Evolutionary conservation across 2,113 vertebrate species (phyloP).

Genomic region (Tachysurus fulvidraco): DNA sequence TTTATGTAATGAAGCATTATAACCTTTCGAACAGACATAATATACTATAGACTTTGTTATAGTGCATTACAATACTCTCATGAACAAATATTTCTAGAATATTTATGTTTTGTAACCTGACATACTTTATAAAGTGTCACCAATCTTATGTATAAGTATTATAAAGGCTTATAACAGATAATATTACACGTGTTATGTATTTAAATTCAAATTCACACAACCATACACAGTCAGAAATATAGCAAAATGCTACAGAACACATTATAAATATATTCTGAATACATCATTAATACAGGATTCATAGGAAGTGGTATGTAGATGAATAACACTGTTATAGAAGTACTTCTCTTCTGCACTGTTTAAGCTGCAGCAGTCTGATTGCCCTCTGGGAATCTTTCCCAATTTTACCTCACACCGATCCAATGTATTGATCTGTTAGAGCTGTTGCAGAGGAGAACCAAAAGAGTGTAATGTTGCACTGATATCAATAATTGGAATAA

Average conservation of each 20-base stretch:
- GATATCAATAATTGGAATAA: slow-evolving; percentile 77
- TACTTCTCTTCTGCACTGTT: neutral
- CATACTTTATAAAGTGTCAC: neutral
- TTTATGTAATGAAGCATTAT: neutral
- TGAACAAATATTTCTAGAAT: neutral
- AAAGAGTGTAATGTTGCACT: slow-evolving; percentile 68
- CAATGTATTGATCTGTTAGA: slow-evolving; percentile 71
- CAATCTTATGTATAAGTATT: neutral
- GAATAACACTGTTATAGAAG: neutral
- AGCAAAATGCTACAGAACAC: neutral
- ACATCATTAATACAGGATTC: neutral
- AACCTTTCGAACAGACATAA: neutral
- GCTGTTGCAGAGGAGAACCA: slow-evolving; percentile 62
- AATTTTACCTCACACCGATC: slow-evolving; percentile 43
- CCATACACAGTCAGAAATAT: no score
- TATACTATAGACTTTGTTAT: neutral
- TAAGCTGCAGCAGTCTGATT: neutral
- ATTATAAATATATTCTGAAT: neutral
- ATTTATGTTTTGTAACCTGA: neutral
- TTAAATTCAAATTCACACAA: no score
- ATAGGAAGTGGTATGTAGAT: neutral
- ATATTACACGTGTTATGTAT: neutral
- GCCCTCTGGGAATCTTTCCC: slow-evolving; percentile 17
- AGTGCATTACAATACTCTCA: neutral
- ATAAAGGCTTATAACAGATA: neutral